Percentiles rank a stretch among this genome's conserved stretches.
These are phyloP conservation scores for Bradysia coprophila DNA, from an alignment of 1,140 invertebrate genomes.

Conservation along the genomic window DNA sequence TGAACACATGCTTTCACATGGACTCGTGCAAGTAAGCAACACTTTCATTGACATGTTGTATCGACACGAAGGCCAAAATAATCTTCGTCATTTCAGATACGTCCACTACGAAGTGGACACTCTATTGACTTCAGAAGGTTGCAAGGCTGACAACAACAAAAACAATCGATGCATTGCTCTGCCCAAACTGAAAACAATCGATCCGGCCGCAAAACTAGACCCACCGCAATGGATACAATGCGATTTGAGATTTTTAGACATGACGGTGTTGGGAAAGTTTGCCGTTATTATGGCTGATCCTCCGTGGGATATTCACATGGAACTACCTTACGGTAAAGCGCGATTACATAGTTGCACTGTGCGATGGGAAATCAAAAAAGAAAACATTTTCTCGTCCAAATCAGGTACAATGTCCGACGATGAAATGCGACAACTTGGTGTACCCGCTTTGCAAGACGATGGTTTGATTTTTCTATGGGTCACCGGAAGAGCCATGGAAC, in stretches of 20 bases:
- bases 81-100: constrained; percentile 38
- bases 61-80: no score
- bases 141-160: constrained; percentile 13
- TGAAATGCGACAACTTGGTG: constrained; percentile 90
- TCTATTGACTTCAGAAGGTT: constrained; percentile 7
- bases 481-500: constrained; percentile 93
- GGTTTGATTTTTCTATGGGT: constrained; percentile 96
- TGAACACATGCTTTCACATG: constrained; percentile 99
- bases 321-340: constrained; percentile 74
- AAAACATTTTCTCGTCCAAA: neutral
- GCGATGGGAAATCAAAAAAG: neutral
- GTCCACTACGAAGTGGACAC: constrained; percentile 86
- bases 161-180: constrained; percentile 21
- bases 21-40: constrained; percentile 74
- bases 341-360: no score
- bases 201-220: constrained; percentile 47
- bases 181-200: constrained; percentile 7
- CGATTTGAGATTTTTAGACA: constrained; percentile 81
- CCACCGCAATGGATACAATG: constrained; percentile 95
- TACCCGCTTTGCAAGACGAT: constrained; percentile 81
- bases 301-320: constrained; percentile 90
- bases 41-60: neutral
- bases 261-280: constrained; percentile 89
- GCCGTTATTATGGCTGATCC: constrained; percentile 92
- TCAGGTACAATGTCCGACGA: constrained; percentile 89